Evolutionary conservation across 2,797 vertebrate genomes (phyloP).

Genomic region (Coregonus suidteri): DNA sequence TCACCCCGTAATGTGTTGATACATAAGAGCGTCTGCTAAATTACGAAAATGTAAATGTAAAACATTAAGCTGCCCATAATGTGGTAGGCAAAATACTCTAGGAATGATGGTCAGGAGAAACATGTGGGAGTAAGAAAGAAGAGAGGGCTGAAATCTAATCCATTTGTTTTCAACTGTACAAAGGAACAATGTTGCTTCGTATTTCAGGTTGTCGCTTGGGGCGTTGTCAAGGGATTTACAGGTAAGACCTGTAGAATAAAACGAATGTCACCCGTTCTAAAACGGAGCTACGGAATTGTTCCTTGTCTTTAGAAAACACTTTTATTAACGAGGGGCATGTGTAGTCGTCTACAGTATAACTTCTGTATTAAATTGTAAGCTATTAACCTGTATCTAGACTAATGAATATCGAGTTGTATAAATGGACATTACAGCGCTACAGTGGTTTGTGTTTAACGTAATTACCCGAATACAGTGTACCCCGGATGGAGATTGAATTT

Average conservation of each 20-base stretch:
- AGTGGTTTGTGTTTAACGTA: slow-evolving; percentile 21
- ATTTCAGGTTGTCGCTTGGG: slow-evolving; percentile 12
- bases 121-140: not conserved
- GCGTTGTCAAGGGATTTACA: slow-evolving; percentile 27
- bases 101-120: not conserved
- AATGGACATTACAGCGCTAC: not conserved
- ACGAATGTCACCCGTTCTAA: not conserved
- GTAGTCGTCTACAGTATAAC: not conserved
- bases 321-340: no score
- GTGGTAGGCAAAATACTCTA: not conserved
- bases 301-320: not conserved
- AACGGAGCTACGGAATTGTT: not conserved
- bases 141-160: not conserved
- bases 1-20: not conserved
- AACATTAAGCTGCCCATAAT: not conserved
- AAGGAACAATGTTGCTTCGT: slow-evolving; percentile 45
- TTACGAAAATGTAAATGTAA: no score
- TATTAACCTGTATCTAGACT: not conserved
- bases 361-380: not conserved
- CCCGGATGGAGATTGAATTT: not conserved
- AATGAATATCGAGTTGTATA: not conserved
- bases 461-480: slow-evolving; percentile 4
- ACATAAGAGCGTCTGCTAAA: no score
- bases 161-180: not conserved
- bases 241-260: slow-evolving; percentile 17